Evolutionary conservation across 2,113 vertebrate species (phyloP).

Genomic region (Mus musculus): GRCm39 chr15:25491501-25492000

Average conservation of each 20-base stretch:
- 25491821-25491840: neutral
- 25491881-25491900: neutral
- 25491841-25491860: neutral
- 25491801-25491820: neutral
- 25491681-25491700: no score
- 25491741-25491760: no score
- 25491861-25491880: neutral
- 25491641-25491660: no score
- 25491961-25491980: neutral
- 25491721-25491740: no score
- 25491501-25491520: accelerated
- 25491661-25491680: no score
- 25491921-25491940: neutral
- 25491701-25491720: no score
- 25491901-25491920: neutral
- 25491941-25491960: neutral
- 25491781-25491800: neutral
- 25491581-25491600: no score
- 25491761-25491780: neutral
- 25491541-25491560: neutral
- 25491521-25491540: neutral
- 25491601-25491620: no score
- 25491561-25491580: neutral
- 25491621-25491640: no score
- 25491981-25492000: neutral